Conservation (phyloP, 92 coral and sea anemone species). For the Nematostella vectensis region DNA sequence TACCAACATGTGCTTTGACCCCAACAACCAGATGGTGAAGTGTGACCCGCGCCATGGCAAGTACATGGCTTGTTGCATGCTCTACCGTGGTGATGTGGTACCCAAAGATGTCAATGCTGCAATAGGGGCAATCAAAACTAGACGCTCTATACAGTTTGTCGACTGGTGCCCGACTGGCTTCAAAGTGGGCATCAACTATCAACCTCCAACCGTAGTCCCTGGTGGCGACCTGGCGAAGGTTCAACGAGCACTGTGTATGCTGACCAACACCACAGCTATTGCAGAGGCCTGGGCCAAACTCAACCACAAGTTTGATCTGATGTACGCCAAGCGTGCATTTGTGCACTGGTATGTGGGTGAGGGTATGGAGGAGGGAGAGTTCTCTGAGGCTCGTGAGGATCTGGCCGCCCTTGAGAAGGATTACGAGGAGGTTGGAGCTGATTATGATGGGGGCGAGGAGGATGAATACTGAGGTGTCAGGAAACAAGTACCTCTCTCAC, state of each 20-base stretch:
- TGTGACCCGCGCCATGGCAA: too few relatives aligned
- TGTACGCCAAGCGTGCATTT: constrained; percentile 65
- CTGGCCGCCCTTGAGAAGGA: constrained; percentile 81
- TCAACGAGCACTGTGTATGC: constrained; percentile 66
- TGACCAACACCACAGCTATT: constrained; percentile 69
- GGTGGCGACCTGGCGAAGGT: constrained; percentile 76
- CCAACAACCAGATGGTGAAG: constrained; percentile 76
- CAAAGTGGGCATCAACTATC: too few relatives aligned
- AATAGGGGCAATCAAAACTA: constrained; percentile 77
- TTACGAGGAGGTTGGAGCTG: constrained; percentile 66
- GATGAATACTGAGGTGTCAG: constrained; percentile 1
- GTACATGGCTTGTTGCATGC: too few relatives aligned
- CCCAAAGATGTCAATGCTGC: constrained; percentile 91
- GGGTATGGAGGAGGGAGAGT: constrained; percentile 89
- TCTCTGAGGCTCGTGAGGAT: constrained; percentile 85
- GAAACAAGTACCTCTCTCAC: too few relatives aligned
- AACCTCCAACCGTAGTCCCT: constrained; percentile 73
- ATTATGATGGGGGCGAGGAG: constrained; percentile 8
- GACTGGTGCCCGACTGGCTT: too few relatives aligned
- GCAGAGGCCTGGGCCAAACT: constrained; percentile 72
- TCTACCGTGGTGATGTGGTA: constrained; percentile 89
- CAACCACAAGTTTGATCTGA: constrained; percentile 64
- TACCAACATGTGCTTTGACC: constrained; percentile 74
- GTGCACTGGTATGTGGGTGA: constrained; percentile 80
- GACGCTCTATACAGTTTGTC: too few relatives aligned